Evolutionary conservation across 1,140 invertebrate genomes (phyloP).

Genomic region (Drosophila willistoni): DNA sequence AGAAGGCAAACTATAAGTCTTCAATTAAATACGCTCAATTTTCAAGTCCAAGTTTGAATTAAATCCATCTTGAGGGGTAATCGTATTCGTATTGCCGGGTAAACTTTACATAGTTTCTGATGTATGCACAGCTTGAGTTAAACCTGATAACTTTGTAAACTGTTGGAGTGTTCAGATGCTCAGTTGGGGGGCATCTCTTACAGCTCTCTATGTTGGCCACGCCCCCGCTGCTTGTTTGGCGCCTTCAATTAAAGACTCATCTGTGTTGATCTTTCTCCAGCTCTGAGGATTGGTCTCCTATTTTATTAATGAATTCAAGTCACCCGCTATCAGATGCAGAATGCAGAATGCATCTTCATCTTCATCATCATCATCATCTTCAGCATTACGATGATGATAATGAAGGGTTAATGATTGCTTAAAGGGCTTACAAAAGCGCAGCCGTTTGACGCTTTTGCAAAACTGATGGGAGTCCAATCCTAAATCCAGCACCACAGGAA

Average conservation of each 20-base stretch:
- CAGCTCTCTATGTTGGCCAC: slow-evolving; percentile 19
- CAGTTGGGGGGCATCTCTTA: slow-evolving; percentile 9
- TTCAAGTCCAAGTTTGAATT: no score
- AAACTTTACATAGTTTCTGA: background rate
- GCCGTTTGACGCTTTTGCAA: slow-evolving; percentile 25
- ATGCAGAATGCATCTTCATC: slow-evolving; percentile 18
- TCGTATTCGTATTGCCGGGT: background rate
- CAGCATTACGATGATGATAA: background rate
- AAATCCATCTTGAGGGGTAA: background rate
- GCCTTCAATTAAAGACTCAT: slow-evolving; percentile 61
- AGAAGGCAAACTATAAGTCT: no score
- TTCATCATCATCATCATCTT: background rate
- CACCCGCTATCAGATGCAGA: slow-evolving; percentile 28
- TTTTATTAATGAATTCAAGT: slow-evolving; percentile 27
- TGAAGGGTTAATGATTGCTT: slow-evolving; percentile 22
- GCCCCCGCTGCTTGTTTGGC: slow-evolving; percentile 54
- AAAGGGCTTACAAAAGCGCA: slow-evolving; percentile 19
- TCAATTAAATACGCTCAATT: no score
- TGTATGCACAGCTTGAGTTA: slow-evolving; percentile 7
- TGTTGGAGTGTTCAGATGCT: background rate
- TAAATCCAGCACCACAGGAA: slow-evolving; percentile 30
- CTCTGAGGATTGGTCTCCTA: background rate
- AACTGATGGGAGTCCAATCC: background rate
- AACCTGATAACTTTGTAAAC: slow-evolving; percentile 21
- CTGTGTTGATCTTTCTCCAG: background rate